phyloP scores from a whole-genome alignment of 2,797 vertebrate genomes.

The Jordanella pulchra region DNA sequence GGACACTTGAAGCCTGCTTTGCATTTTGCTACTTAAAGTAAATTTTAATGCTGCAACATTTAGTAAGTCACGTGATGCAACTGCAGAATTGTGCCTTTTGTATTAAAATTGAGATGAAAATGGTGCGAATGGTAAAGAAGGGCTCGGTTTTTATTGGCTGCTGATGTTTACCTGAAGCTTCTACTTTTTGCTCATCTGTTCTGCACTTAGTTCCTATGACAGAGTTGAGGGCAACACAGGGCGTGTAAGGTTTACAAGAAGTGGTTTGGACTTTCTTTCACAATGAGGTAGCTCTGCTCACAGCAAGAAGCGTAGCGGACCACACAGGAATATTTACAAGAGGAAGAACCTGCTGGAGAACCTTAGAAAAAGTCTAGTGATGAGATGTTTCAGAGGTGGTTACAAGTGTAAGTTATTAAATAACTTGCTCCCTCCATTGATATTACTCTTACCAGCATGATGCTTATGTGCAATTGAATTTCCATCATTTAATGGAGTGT shows the following conservation, averaged over 20 bases:
- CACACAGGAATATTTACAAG: slow-evolving; percentile 48
- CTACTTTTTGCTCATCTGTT: slow-evolving; percentile 37
- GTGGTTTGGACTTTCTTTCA: slow-evolving; percentile 57
- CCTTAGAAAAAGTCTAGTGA: background rate
- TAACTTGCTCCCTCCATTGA: background rate
- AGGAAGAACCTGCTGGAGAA: slow-evolving; percentile 4
- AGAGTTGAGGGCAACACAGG: slow-evolving; percentile 38
- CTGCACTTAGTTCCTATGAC: slow-evolving; percentile 52
- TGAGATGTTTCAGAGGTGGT: background rate
- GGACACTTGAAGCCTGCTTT: background rate
- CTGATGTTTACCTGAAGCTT: slow-evolving; percentile 35
- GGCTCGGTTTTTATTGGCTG: slow-evolving; percentile 1
- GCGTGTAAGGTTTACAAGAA: slow-evolving; percentile 56
- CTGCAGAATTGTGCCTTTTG: slow-evolving; percentile 4
- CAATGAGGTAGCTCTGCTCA: slow-evolving; percentile 57
- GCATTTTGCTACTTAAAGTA: slow-evolving; percentile 12
- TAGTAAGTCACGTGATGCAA: slow-evolving; percentile 30
- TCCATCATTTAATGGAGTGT: background rate
- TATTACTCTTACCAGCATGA: background rate
- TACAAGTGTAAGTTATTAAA: background rate
- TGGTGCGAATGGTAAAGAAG: slow-evolving; percentile 3
- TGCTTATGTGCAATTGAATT: background rate
- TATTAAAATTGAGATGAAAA: slow-evolving; percentile 1
- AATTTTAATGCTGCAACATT: slow-evolving; percentile 33
- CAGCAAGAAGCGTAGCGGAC: slow-evolving; percentile 33